Percentiles rank a stretch among this genome's conserved stretches.
phyloP scores from a whole-genome alignment of 53 echinoderm and acorn worm species.

The Temnopleurus reevesii region DNA sequence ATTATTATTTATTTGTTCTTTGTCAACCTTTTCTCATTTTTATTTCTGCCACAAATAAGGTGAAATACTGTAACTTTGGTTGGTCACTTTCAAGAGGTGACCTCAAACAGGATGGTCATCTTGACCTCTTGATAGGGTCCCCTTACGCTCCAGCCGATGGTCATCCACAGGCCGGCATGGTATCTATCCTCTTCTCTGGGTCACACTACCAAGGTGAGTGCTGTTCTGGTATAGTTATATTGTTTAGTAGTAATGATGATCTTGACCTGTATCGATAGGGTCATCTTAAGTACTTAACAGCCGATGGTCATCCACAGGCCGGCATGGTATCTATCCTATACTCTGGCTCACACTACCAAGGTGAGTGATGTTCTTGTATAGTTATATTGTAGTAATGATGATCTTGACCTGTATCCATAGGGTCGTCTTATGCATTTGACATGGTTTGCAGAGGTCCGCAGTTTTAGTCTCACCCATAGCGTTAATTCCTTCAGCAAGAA shows the following conservation, averaged over 20 bases:
- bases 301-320: constrained; percentile 46
- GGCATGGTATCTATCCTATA: constrained; percentile 73
- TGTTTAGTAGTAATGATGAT: constrained; percentile 66
- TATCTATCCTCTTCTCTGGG: constrained; percentile 65
- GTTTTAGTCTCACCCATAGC: too few relatives aligned
- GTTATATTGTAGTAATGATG: constrained; percentile 67
- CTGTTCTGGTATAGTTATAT: too few relatives aligned
- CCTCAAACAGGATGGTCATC: constrained; percentile 68
- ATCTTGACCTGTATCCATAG: constrained; percentile 67
- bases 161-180: constrained; percentile 66
- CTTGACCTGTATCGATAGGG: constrained; percentile 69
- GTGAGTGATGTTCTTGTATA: too few relatives aligned
- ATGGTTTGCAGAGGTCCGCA: too few relatives aligned
- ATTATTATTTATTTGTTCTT: too few relatives aligned
- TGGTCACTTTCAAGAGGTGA: constrained; percentile 69
- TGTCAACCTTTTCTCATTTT: too few relatives aligned
- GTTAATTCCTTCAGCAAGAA: too few relatives aligned
- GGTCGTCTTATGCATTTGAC: constrained; percentile 76
- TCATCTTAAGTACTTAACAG: constrained; percentile 73
- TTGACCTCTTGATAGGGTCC: constrained; percentile 74
- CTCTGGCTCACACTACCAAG: constrained; percentile 12
- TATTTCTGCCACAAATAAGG: constrained; percentile 14
- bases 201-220: constrained; percentile 7
- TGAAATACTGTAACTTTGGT: constrained; percentile 72
- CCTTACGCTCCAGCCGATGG: constrained; percentile 63